Evolutionary conservation across 2,888 invertebrate species (phyloP), one percentile per base, ranked within the genome.

Genomic region (Ariolimax columbianus): DNA sequence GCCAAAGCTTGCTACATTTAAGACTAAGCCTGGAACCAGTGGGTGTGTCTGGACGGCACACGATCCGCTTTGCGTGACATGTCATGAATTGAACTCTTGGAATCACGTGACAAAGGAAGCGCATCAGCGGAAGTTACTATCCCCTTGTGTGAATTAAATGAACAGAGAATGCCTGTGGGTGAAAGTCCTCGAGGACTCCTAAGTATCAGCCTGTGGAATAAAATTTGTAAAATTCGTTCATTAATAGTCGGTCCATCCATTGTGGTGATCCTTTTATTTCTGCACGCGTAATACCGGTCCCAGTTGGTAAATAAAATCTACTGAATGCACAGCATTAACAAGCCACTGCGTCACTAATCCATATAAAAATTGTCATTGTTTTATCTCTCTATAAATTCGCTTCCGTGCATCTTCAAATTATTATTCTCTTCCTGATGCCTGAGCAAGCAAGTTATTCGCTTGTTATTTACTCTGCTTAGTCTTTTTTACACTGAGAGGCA

Each of bases 31-130:
- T 68, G 30, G 11, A n/a, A 30, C 11, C 68, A 33, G n/a, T 47
- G 68, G 38, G 80, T 30, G 80, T 47, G 80, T 33, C 47, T 51
- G 51, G 11, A 3, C 38, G 81, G 51, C 19, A 81, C 72, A 26
- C 33, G 81, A 81, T 81, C 47, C 72, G 33, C 40, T 81, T 72
- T 72, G 72, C 81, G 72, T 81, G 81, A 70, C 81, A 11, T 36
- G 30, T 38, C 23, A 40, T n/a, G 33, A 70, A 55, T 72, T 72
- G 72, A 55, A 70, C 55, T 43, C 36, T 23, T 51, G 9, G 55
- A 72, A 55, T 72, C 72, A 72, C 81, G 72, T 55, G 81, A 81
- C 72, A 72, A 51, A 38, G 72, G 38, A 81, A 59, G 51, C 55
- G n/a, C 36, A 38, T 72, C 81, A 26, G 14, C n/a, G 33, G 43